Base-by-base conservation (phyloP, 2,888 invertebrate species). In the Theretra japonica region DNA sequence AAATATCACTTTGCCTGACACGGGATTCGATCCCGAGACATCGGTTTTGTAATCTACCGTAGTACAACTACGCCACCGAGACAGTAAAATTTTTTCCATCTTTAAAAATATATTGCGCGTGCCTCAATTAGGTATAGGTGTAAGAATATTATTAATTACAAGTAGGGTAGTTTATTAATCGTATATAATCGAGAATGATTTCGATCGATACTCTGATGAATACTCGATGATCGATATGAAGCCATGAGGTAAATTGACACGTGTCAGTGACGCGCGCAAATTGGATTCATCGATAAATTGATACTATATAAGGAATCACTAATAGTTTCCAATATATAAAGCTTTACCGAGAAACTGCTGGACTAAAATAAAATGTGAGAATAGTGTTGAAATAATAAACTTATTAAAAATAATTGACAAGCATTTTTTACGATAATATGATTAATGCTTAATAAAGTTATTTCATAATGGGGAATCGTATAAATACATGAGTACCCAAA, bases 151-250 rank as follows among this genome's bases (percentile, higher is more conserved):
- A 41, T 11, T 41, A 11, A 41, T 41, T 15, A 41, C 15, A 41
- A 41, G 41, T 41, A 15, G 41, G 4, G 57, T 57, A 58, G 1
- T 25, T 58, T 17, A 25, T 15, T 11, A 58, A 58, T 25, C 25
- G 58, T 28, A 25, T 17, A 65, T 4, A 48, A 65, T 23, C 17
- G 21, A 21, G 21, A 23, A 41, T 48, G 21, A 11, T 65, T 62
- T 41, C 23, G 25, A 48, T 65, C 65, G 65, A 65, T 65, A 65
- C 15, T 23, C 65, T 23, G 65, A 65, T 65, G 41, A 48, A 65
- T 65, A 65, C 41, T 23, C 48, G 23, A 25, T 65, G 48, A 65
- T 65, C 23, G 65, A 48, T 65, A 65, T 23, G 17, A 48, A 11
- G 41, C 41, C 17, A 65, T 65, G 15, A 48, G 21, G 48, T 23